Evolutionary conservation across 2,797 vertebrate species (phyloP).

Genomic region (Brotula barbata): DNA sequence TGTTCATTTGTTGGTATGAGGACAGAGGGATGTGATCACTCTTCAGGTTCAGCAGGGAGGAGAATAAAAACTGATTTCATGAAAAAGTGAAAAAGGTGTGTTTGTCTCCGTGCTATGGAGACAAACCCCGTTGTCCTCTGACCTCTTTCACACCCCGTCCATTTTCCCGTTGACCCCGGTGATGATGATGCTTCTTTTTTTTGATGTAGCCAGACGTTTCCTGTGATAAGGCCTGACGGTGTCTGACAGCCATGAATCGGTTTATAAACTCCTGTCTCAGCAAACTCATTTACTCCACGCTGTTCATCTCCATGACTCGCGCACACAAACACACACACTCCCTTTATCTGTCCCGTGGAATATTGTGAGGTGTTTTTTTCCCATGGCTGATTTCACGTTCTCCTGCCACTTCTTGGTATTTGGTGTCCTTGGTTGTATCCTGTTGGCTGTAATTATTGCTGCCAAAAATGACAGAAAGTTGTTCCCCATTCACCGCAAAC

Average conservation of each 20-base stretch:
- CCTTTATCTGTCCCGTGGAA: constrained; percentile 47
- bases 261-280: constrained; percentile 61
- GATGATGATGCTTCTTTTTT: constrained; percentile 39
- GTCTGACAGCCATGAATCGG: constrained; percentile 58
- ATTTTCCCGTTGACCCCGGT: constrained; percentile 53
- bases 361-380: constrained; percentile 24
- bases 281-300: constrained; percentile 56
- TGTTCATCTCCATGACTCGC: constrained; percentile 52
- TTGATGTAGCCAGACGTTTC: constrained; percentile 65
- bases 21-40: constrained; percentile 53
- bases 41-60: constrained; percentile 48
- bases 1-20: constrained; percentile 29
- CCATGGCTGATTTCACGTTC: constrained; percentile 3
- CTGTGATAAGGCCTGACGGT: constrained; percentile 61
- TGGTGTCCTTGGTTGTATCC: neutral
- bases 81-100: constrained; percentile 29
- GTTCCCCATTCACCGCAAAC: too few species aligned
- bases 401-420: constrained; percentile 13
- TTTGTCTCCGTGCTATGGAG: neutral
- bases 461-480: too few species aligned
- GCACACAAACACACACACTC: too few species aligned
- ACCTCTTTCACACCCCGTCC: constrained; percentile 47
- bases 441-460: neutral
- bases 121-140: too few species aligned
- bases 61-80: constrained; percentile 21